Conservation (phyloP, 2,113 vertebrate genomes). For the Phylloscopus trochiloides region DNA sequence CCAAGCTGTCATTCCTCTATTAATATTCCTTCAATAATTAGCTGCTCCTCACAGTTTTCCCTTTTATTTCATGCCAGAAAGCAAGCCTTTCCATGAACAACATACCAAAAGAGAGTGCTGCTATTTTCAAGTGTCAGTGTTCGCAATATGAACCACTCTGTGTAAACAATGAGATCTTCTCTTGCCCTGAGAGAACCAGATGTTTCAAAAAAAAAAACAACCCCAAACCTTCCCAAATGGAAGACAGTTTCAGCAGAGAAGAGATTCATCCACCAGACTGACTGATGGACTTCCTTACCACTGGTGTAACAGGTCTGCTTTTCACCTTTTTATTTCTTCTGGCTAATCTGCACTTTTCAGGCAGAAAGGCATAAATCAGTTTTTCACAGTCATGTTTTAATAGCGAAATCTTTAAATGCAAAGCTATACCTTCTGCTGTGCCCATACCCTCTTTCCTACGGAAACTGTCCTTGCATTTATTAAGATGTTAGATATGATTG, state of each 20-base stretch:
- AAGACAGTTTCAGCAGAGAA: background rate
- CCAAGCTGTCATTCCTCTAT: background rate
- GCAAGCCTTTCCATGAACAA: slow-evolving; percentile 2
- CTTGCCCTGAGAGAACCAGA: slow-evolving; percentile 23
- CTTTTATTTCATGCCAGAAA: slow-evolving; percentile 19
- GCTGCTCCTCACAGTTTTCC: background rate
- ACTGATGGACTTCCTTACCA: background rate
- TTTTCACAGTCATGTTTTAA: background rate
- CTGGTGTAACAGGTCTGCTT: background rate
- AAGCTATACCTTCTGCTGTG: fast-evolving
- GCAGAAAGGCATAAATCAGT: background rate
- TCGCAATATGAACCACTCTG: background rate
- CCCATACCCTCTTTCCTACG: background rate
- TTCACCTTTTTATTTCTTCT: background rate
- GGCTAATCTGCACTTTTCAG: background rate
- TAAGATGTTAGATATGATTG: background rate
- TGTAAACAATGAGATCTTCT: slow-evolving; percentile 32
- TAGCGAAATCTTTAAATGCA: background rate
- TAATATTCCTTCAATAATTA: slow-evolving; percentile 26
- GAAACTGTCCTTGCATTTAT: background rate
- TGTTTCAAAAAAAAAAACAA: background rate
- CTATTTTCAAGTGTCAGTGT: background rate
- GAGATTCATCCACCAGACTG: background rate
- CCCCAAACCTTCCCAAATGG: background rate
- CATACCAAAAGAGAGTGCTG: background rate